Conservation (phyloP, 1,140 invertebrate genomes). For the Prorops nasuta region DNA sequence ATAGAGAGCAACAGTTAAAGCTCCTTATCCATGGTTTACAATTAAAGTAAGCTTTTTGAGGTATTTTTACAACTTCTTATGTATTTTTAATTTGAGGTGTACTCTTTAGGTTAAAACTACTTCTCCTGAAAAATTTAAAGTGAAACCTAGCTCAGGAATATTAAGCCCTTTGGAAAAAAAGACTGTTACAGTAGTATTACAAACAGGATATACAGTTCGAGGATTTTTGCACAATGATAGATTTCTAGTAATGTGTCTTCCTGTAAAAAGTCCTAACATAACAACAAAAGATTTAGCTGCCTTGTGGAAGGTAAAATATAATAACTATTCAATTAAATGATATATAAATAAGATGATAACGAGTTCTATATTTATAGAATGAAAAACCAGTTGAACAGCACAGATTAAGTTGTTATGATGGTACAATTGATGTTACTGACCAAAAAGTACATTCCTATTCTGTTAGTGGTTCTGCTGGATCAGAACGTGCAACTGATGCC, state of each 20-base stretch:
- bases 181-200: constrained; percentile 58
- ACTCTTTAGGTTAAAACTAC: constrained; percentile 71
- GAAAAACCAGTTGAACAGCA: constrained; percentile 54
- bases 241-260: constrained; percentile 70
- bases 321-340: background rate
- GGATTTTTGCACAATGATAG: constrained; percentile 62
- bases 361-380: constrained; percentile 30
- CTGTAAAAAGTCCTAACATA: constrained; percentile 54
- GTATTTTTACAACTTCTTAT: constrained; percentile 6
- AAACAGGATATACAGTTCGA: constrained; percentile 58
- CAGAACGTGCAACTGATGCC: constrained; percentile 32
- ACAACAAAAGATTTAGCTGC: constrained; percentile 56
- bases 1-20: no score
- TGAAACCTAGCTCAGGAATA: constrained; percentile 79
- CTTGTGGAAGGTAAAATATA: constrained; percentile 64
- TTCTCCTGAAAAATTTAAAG: constrained; percentile 85
- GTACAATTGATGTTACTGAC: constrained; percentile 36
- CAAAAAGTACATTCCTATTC: constrained; percentile 23
- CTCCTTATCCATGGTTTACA: no score
- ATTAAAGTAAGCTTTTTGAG: no score
- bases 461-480: constrained; percentile 18
- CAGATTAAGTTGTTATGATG: constrained; percentile 51
- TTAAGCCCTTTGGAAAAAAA: constrained; percentile 60
- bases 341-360: background rate
- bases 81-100: no score